Evolutionary conservation across 2,113 vertebrate species (phyloP), one percentile per base, ranked within the genome.

Genomic region (Corythaeola cristata): DNA sequence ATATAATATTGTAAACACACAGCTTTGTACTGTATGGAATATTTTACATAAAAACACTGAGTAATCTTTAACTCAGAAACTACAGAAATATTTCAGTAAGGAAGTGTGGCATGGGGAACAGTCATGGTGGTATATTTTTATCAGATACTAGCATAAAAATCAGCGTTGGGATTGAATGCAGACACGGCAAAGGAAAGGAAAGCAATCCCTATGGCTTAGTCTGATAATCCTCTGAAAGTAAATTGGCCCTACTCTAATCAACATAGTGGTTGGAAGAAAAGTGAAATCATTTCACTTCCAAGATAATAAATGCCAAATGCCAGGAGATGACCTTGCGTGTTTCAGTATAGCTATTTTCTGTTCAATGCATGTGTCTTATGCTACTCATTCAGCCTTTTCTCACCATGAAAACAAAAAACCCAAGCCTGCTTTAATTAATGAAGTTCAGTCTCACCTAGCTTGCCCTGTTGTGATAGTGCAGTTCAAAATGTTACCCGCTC

Each of bases 151-250:
- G 60, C 80, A 94, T 55, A 73, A 88, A 93, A 90, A 93, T 59
- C 75, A 67, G 79, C 3, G 0, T 10, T 37, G 82, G 58, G 75
- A 82, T 28, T 84, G 85, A 79, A 85, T 17, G 62, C 9, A 15
- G 68, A 58, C 74, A 77, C 47, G 4, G 81, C 64, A 72, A 86
- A 95, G 73, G 96, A 97, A 97, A 97, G 90, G 95, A 95, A 94
- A 94, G 91, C 83, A 89, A 92, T 95, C 91, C 87, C 63, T 13
- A 12, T 59, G 63, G 89, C 67, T 97, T 97, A 97, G 77, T 75
- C 91, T 88, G 88, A 56, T 96, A 97, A 97, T 96, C 95, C 88
- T 89, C 91, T 96, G 92, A 96, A 96, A 97, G 93, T 92, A 97
- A 96, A 94, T 88, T 96, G 94, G 93, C 96, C 96, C 93, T 92